Conservation (phyloP, 2,113 vertebrate genomes). For the Gadus macrocephalus region DNA sequence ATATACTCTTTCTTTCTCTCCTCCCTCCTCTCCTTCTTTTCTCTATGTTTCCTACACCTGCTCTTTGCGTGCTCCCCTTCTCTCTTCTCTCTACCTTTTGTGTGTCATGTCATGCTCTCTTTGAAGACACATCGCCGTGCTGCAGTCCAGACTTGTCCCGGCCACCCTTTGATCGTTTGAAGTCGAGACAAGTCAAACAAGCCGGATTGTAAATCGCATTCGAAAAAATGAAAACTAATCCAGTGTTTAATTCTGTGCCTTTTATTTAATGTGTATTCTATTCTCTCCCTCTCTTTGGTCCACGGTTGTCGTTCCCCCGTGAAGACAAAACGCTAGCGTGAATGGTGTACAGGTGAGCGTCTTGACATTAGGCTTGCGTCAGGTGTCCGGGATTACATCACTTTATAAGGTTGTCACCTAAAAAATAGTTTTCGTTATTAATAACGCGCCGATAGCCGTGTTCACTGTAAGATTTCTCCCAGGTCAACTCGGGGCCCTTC, state of each 20-base stretch:
- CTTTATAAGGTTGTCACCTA: no score
- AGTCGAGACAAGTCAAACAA: slow-evolving; percentile 46
- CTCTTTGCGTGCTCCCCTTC: background rate
- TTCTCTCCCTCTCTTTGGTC: background rate
- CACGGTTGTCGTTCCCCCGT: background rate
- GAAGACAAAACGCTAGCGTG: background rate
- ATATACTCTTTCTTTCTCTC: background rate
- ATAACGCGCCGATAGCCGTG: no score
- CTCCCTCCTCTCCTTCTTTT: slow-evolving; percentile 16
- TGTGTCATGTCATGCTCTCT: background rate
- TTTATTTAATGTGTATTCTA: background rate
- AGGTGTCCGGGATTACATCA: no score
- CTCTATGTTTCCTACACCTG: background rate
- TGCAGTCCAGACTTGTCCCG: slow-evolving; percentile 44
- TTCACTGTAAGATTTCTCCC: no score
- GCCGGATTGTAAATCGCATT: slow-evolving; percentile 32
- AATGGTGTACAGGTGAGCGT: background rate
- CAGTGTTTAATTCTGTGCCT: background rate
- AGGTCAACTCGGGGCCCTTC: no score
- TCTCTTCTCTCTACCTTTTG: background rate
- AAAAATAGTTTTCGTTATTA: no score
- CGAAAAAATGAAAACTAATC: slow-evolving; percentile 9
- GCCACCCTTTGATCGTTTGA: slow-evolving; percentile 49
- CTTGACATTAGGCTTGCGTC: background rate
- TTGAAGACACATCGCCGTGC: slow-evolving; percentile 20